Evolutionary conservation across 2,888 invertebrate species (phyloP), one percentile per base, ranked within the genome.

Genomic region (Euzophera pinguis): DNA sequence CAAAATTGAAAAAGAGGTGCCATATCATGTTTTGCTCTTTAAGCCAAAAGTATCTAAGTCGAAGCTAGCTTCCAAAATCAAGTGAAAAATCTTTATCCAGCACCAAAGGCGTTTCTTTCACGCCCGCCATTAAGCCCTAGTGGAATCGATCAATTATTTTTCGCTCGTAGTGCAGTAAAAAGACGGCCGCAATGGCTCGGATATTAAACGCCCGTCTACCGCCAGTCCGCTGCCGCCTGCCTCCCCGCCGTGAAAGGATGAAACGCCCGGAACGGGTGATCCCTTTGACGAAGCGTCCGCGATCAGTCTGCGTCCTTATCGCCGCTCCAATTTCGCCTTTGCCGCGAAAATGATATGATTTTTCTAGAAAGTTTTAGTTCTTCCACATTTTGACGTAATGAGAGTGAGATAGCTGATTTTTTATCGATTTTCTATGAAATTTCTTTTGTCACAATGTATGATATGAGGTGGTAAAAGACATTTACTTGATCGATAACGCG

Each of bases 131-230:
- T 81, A 81, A 77, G 74, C 72, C 59, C 62, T 63, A 58, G 74
- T 75, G 70, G 71, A 78, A 87, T 85, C 84, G 81, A 89, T 89
- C 85, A 85, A 84, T 88, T 87, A 87, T 85, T 85, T 86, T 86
- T 81, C 81, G 75, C 75, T 79, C 70, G 71, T 69, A 68, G 71
- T 70, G 70, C 71, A 63, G 77, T 79, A 83, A 84, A 84, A 87
- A 84, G 85, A 84, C 71, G 70, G 68, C 70, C 67, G 70, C 71
- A 69, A 64, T 71, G 66, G 72, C 75, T 79, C 82, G 84, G 85
- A 85, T 87, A 86, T 88, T 83, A 84, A 85, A 84, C 83, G 81
- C 69, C 72, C 69, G 50, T 48, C 56, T 45, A 13, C 14, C 32
- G 14, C 10, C 42, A 27, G 52, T 53, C 57, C 55, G 54, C 42